These are phyloP conservation scores for Diplodus sargus DNA, from an alignment of 2,797 vertebrate species.

Conservation along the genomic window DNA sequence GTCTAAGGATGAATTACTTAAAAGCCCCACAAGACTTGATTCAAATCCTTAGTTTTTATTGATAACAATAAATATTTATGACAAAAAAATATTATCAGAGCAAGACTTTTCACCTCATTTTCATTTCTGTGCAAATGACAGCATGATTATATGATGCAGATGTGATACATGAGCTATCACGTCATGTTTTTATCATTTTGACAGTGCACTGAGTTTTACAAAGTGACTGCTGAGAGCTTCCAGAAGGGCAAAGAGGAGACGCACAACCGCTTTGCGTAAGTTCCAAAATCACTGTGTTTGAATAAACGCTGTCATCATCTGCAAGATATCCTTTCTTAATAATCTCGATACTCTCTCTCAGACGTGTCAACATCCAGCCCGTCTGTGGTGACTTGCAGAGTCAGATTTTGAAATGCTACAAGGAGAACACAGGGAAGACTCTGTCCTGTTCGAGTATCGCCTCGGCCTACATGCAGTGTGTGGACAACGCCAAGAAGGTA, in stretches of 20 bases:
- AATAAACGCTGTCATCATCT: not conserved
- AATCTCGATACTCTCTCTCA: constrained; percentile 62
- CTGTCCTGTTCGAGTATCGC: constrained; percentile 93
- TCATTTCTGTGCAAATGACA: not conserved
- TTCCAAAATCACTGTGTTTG: not conserved
- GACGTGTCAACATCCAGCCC: constrained; percentile 86
- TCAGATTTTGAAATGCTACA: constrained; percentile 92
- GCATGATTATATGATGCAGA: not conserved
- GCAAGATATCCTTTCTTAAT: not conserved
- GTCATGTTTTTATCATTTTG: constrained; percentile 18
- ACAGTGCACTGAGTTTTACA: constrained; percentile 91
- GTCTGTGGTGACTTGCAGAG: constrained; percentile 92
- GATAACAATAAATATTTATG: not conserved
- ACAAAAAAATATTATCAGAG: not conserved
- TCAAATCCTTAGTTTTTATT: not conserved
- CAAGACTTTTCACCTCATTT: too few species aligned
- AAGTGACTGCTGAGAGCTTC: constrained; percentile 90
- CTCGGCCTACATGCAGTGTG: constrained; percentile 91
- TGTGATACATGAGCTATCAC: constrained; percentile 16
- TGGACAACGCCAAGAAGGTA: constrained; percentile 93
- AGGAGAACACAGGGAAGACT: constrained; percentile 88
- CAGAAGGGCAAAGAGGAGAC: constrained; percentile 92
- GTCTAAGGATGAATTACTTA: not conserved
- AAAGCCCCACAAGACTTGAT: not conserved
- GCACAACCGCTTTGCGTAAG: constrained; percentile 91